These are phyloP conservation scores for Lamellibrachia luymesi DNA, from an alignment of 1,140 invertebrate genomes.

Conservation along the genomic window DNA sequence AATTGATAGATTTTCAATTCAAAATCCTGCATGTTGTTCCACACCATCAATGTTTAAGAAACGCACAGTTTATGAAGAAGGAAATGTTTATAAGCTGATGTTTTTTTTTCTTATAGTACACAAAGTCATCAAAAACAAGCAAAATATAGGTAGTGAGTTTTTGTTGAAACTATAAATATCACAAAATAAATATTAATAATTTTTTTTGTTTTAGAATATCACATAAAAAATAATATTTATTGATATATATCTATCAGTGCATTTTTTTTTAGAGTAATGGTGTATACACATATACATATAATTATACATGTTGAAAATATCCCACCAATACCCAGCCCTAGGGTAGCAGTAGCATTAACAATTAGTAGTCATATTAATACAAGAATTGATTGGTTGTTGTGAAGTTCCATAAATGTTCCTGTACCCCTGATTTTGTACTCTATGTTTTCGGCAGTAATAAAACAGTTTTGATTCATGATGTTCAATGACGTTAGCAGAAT, in stretches of 20 bases:
- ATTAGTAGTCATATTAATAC: slow-evolving; percentile 1
- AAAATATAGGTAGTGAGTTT: background rate
- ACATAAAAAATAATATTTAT: too few relatives aligned
- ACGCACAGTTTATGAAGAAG: background rate
- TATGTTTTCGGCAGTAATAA: background rate
- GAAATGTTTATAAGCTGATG: background rate
- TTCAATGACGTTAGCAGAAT: background rate
- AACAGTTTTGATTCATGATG: background rate
- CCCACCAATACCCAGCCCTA: background rate
- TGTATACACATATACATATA: background rate
- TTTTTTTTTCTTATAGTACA: background rate
- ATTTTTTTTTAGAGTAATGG: too few relatives aligned
- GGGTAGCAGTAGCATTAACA: background rate
- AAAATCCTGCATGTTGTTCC: background rate
- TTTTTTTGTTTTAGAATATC: background rate
- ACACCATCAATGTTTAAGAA: background rate
- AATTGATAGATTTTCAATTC: background rate
- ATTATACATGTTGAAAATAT: background rate
- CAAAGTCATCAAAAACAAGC: background rate
- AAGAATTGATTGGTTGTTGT: background rate
- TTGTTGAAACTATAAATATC: background rate
- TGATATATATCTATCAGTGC: too few relatives aligned
- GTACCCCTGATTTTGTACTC: background rate
- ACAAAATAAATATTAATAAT: background rate
- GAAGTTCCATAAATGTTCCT: background rate